Conservation (phyloP, 1,140 invertebrate species). For the Drosophila malerkotliana region DNA sequence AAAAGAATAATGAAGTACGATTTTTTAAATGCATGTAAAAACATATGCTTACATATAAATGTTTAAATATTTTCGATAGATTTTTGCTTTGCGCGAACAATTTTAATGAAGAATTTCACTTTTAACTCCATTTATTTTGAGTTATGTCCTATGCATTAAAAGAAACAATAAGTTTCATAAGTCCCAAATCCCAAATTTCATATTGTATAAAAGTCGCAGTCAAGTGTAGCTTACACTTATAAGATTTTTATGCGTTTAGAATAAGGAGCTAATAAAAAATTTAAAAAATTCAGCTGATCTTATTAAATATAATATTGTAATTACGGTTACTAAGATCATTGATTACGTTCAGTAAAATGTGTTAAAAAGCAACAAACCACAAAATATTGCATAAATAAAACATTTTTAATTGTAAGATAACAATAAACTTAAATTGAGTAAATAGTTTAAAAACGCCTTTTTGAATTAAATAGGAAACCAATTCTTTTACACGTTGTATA, state of each 20-base stretch:
- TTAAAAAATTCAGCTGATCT: conserved; percentile 69
- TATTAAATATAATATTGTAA: conserved; percentile 71
- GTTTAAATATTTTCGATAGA: conserved; percentile 58
- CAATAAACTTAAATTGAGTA: too few species aligned
- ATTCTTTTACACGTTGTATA: too few species aligned
- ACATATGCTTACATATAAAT: conserved; percentile 66
- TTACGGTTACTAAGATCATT: conserved; percentile 76
- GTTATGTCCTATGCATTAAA: conserved; percentile 29
- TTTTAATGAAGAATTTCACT: conserved; percentile 11
- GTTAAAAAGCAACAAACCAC: conserved; percentile 52
- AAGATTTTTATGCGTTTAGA: conserved; percentile 58
- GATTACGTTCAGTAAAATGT: conserved; percentile 65
- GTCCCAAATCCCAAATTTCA: conserved; percentile 26
- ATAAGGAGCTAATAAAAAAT: conserved; percentile 31
- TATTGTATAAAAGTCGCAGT: conserved; percentile 67
- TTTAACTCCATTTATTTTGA: conserved; percentile 34
- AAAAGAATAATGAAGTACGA: conserved; percentile 58
- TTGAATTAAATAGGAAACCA: too few species aligned
- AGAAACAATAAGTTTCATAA: background rate
- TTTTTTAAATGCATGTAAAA: conserved; percentile 70
- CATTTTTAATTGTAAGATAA: conserved; percentile 37
- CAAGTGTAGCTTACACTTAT: conserved; percentile 57
- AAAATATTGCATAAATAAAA: conserved; percentile 63
- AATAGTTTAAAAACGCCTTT: too few species aligned
- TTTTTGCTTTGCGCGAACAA: conserved; percentile 45